Conservation (phyloP, 2,888 invertebrate genomes). For the Chrysotoxum bicinctum region DNA sequence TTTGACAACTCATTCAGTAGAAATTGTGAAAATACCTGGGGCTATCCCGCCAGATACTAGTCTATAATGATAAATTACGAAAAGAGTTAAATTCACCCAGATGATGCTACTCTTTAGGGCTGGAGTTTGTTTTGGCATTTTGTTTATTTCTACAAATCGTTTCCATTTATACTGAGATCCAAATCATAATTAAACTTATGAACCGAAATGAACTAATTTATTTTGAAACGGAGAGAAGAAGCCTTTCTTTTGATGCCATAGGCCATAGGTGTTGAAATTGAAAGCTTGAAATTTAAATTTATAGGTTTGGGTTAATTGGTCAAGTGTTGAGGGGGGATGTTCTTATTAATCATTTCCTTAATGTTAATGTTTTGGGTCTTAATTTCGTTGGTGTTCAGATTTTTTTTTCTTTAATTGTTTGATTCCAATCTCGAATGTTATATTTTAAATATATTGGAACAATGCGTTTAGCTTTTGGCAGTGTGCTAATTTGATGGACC, state of each 20-base stretch:
- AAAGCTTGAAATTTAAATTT: conserved; percentile 33
- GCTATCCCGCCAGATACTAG: background rate
- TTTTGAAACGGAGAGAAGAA: background rate
- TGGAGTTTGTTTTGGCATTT: conserved; percentile 12
- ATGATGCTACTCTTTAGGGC: conserved; percentile 3
- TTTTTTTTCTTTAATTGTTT: background rate
- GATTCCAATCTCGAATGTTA: too few species aligned
- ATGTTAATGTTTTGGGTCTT: conserved; percentile 25
- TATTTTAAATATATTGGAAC: too few species aligned
- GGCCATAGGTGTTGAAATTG: conserved; percentile 24
- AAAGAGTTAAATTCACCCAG: background rate
- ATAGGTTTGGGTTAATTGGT: conserved; percentile 47
- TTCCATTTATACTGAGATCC: conserved; percentile 29
- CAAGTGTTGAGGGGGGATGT: conserved; percentile 23
- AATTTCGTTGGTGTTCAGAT: conserved; percentile 21
- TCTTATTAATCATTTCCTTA: background rate
- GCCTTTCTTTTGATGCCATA: background rate
- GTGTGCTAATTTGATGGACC: too few species aligned
- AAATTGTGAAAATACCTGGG: conserved; percentile 8
- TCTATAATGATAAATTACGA: conserved; percentile 11
- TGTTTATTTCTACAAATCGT: conserved; percentile 39
- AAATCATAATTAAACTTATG: conserved; percentile 12
- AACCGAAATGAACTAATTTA: background rate
- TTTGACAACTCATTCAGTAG: conserved; percentile 58
- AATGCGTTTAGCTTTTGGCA: too few species aligned